Evolutionary conservation across 1,140 invertebrate species (phyloP), one percentile per base, ranked within the genome.

Genomic region (Orchesella cincta): DNA sequence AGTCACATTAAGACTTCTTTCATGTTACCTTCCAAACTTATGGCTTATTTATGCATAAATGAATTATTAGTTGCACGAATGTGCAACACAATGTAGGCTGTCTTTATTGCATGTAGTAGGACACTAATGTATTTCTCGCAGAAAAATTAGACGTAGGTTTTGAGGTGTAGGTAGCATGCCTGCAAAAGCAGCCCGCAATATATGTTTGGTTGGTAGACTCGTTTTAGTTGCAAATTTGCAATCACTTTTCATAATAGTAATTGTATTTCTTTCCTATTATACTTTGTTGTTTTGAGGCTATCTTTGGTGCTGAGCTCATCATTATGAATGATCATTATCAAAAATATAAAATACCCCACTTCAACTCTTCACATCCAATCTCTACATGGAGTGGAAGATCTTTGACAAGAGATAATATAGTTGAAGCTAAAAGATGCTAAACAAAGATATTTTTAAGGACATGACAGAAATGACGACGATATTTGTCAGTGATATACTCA

Each of bases 311-410:
- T 39, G 26, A 39, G 39, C 20, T 74, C 39, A 74, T 74, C 29
- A 16, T 16, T 12, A 74, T n/a, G 16, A 52, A 16, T 28, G 39
- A n/a, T 8, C 39, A 52, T 8, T 5, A n/a, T 39, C 8, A 74
- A 26, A 34, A 74, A 74, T 2, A 77, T 16, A 36, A 46, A 46
- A 46, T 46, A 46, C n/a, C n/a, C n/a, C n/a, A n/a, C n/a, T n/a
- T n/a, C n/a, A n/a, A n/a, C n/a, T n/a, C n/a, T n/a, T n/a, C n/a
- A n/a, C n/a, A n/a, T n/a, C n/a, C n/a, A n/a, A n/a, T n/a, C n/a
- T n/a, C n/a, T n/a, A n/a, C n/a, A n/a, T n/a, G n/a, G n/a, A n/a
- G n/a, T n/a, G n/a, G n/a, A n/a, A n/a, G n/a, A n/a, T n/a, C n/a
- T n/a, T n/a, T n/a, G n/a, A n/a, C n/a, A n/a, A n/a, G n/a, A 46